Percentiles rank a stretch among this genome's conserved stretches.
phyloP scores from a whole-genome alignment of 2,113 vertebrate species.

The Paramormyrops kingsleyae region DNA sequence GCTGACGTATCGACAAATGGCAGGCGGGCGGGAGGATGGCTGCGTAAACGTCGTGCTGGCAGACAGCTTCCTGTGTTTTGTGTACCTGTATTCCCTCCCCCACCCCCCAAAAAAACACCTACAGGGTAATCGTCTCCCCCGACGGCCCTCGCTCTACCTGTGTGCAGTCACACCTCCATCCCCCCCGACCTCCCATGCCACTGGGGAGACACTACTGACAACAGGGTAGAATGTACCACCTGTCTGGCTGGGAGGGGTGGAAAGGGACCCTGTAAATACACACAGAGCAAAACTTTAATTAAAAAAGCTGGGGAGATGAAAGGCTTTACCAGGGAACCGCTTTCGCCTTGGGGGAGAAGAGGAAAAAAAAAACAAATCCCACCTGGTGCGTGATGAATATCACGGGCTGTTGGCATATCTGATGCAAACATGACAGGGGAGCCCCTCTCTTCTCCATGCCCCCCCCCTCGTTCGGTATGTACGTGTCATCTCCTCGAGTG shows the following conservation, averaged over 20 bases:
- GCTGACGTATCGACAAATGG: neutral
- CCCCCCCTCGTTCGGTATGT: neutral
- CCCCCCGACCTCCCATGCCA: neutral
- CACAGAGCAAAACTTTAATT: conserved; percentile 15
- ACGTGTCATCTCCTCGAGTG: neutral
- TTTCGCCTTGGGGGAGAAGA: conserved; percentile 5
- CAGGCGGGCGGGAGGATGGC: neutral
- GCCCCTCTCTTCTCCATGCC: neutral
- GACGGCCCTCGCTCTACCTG: neutral
- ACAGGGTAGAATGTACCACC: conserved; percentile 1
- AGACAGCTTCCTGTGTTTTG: conserved; percentile 18
- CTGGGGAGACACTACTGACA: neutral
- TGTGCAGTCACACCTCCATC: neutral
- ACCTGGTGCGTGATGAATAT: conserved; percentile 14
- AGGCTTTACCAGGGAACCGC: neutral
- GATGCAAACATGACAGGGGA: neutral
- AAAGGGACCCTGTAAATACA: neutral
- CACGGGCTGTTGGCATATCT: neutral
- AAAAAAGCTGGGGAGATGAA: conserved; percentile 22
- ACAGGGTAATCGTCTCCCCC: neutral
- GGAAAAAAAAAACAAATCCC: neutral
- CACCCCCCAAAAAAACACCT: neutral
- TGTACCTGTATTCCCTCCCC: neutral
- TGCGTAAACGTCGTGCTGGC: neutral
- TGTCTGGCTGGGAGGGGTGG: neutral